A percentile compares a stretch with the other conserved stretches of the same genome.
These are phyloP conservation scores for Charina bottae DNA, from an alignment of 2,113 vertebrate species.

Conservation along the genomic window DNA sequence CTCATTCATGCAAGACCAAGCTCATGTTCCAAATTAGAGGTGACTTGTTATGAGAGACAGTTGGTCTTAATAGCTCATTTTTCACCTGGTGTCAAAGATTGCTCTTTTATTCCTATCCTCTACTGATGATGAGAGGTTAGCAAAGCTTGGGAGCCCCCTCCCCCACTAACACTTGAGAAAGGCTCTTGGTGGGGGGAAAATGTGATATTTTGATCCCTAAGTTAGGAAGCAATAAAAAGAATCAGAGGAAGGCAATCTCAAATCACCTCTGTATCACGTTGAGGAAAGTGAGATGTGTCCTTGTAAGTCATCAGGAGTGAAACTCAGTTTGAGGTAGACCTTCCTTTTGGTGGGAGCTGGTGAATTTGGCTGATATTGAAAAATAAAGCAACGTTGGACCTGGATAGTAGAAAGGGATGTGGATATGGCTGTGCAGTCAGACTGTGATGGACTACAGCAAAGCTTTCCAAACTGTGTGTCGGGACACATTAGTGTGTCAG, in stretches of 20 bases:
- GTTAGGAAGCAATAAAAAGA: neutral
- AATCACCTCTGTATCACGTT: neutral
- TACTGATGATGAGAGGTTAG: constrained; percentile 10
- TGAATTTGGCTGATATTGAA: neutral
- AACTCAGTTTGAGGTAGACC: neutral
- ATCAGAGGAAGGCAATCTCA: neutral
- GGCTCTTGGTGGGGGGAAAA: neutral
- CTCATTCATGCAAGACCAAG: constrained; percentile 24
- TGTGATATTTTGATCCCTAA: neutral
- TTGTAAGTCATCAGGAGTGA: neutral
- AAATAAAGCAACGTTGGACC: neutral
- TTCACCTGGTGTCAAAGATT: constrained; percentile 18
- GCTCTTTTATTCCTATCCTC: neutral
- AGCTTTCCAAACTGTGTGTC: too few species aligned
- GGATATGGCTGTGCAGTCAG: neutral
- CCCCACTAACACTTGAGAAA: neutral
- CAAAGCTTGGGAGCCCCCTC: neutral
- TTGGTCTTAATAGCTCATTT: constrained; percentile 41
- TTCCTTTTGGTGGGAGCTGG: neutral
- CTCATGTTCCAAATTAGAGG: constrained; percentile 36
- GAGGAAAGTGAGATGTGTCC: neutral
- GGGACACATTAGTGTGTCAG: too few species aligned
- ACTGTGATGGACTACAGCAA: too few species aligned
- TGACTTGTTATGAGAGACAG: constrained; percentile 36
- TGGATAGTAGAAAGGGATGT: neutral